phyloP scores from a whole-genome alignment of 2,888 invertebrate genomes.

The Eledone cirrhosa region DNA sequence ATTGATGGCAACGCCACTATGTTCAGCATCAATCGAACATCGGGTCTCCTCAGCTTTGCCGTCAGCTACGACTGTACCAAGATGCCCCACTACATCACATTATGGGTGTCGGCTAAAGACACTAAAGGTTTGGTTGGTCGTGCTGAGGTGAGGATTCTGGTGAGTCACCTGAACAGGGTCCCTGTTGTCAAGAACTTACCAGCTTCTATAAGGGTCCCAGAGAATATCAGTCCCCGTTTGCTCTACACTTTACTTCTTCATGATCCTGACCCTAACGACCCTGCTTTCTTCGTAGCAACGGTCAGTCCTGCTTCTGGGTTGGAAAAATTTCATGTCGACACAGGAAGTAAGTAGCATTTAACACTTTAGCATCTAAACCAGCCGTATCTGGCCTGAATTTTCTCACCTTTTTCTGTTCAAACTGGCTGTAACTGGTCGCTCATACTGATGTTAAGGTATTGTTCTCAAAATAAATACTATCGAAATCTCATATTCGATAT shows the following conservation, averaged over 20 bases:
- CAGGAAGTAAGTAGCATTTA: neutral
- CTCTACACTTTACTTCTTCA: neutral
- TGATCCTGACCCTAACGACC: conserved; percentile 17
- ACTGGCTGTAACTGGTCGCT: no score
- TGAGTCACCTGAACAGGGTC: neutral
- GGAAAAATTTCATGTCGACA: conserved; percentile 9
- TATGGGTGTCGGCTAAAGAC: conserved; percentile 20
- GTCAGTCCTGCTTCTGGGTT: neutral
- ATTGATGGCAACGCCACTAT: conserved; percentile 2
- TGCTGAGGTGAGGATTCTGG: conserved; percentile 5
- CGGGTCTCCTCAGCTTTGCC: neutral
- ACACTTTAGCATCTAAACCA: neutral
- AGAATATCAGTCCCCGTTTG: neutral
- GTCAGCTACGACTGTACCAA: conserved; percentile 14
- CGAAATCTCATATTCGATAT: no score
- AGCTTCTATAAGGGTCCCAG: neutral
- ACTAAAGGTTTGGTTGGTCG: neutral
- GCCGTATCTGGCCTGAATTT: no score
- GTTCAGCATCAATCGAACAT: conserved; percentile 12
- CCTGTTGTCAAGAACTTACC: neutral
- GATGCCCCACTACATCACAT: neutral
- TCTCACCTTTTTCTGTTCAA: no score
- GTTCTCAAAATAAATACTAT: no score
- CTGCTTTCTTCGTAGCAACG: neutral
- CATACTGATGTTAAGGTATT: no score